Percentiles rank a stretch among this genome's conserved stretches.
Conservation (phyloP, 1,140 invertebrate genomes). For the Hesperophylax magnus region DNA sequence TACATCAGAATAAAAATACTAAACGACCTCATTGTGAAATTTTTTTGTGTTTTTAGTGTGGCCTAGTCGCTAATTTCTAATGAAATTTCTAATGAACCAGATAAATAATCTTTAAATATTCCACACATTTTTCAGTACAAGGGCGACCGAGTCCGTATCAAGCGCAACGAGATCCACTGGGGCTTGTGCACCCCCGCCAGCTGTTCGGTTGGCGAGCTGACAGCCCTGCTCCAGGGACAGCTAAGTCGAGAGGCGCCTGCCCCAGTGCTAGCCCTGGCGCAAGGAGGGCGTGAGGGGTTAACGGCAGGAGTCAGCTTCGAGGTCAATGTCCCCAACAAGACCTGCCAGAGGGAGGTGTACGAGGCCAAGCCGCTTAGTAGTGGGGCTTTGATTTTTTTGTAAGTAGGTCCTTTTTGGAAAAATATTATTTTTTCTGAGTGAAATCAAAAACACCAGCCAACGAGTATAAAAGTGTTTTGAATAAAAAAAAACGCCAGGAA, state of each 20-base stretch:
- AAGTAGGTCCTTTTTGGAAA: background rate
- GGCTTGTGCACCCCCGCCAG: slow-evolving; percentile 29
- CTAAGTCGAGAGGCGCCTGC: background rate
- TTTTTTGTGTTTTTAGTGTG: too few species aligned
- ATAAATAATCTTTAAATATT: too few species aligned
- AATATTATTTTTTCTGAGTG: too few species aligned
- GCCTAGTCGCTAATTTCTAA: too few species aligned
- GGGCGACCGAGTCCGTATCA: background rate
- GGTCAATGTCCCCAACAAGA: background rate
- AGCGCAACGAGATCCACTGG: slow-evolving; percentile 10
- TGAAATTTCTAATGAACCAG: too few species aligned
- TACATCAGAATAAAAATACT: too few species aligned
- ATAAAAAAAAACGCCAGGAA: too few species aligned
- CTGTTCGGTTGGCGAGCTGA: slow-evolving; percentile 7
- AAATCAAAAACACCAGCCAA: too few species aligned
- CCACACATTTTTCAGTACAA: background rate
- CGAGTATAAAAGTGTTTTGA: too few species aligned
- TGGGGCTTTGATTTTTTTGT: slow-evolving; percentile 32
- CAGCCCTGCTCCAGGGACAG: background rate
- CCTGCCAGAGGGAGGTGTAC: background rate
- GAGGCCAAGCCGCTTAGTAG: background rate
- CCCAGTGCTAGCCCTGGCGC: background rate
- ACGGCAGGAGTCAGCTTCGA: background rate
- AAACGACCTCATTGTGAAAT: too few species aligned
- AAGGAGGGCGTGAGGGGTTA: background rate